A percentile compares a stretch with the other conserved stretches of the same genome.
Conservation (phyloP, 2,797 vertebrate genomes). For the Picus viridis region DNA sequence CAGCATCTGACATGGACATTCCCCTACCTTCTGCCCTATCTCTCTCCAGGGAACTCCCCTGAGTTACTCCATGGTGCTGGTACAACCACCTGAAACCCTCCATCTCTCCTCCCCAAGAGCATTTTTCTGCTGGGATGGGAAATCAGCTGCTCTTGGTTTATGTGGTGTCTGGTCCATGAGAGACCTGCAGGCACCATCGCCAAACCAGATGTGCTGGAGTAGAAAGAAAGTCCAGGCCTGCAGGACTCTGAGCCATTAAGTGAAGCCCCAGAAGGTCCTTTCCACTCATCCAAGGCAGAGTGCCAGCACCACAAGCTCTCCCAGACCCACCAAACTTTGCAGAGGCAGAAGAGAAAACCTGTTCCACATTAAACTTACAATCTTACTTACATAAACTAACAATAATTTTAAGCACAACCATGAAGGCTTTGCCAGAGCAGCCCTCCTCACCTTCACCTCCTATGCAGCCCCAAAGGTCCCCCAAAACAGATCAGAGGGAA, state of each 20-base stretch:
- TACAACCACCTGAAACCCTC: fast-evolving
- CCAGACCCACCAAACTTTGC: neutral
- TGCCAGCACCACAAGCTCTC: neutral
- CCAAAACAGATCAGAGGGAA: neutral
- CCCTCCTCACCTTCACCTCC: neutral
- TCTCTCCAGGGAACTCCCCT: neutral
- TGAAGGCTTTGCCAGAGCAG: neutral
- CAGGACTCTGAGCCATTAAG: neutral
- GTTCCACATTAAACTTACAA: neutral
- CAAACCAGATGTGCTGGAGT: neutral
- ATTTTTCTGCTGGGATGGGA: neutral
- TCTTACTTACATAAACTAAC: no score
- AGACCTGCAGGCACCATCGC: neutral
- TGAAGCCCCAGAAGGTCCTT: neutral
- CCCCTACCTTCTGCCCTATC: neutral
- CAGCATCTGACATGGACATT: neutral
- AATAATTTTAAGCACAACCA: neutral
- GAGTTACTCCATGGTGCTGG: neutral
- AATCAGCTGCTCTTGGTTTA: neutral
- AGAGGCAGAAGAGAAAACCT: slow-evolving; percentile 2
- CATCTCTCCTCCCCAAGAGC: neutral
- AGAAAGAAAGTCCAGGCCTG: neutral
- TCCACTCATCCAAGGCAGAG: neutral
- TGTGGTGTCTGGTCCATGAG: neutral
- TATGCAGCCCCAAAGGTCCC: neutral